Evolutionary conservation across 2,113 vertebrate genomes (phyloP).

Genomic region (Leptosomus discolor): DNA sequence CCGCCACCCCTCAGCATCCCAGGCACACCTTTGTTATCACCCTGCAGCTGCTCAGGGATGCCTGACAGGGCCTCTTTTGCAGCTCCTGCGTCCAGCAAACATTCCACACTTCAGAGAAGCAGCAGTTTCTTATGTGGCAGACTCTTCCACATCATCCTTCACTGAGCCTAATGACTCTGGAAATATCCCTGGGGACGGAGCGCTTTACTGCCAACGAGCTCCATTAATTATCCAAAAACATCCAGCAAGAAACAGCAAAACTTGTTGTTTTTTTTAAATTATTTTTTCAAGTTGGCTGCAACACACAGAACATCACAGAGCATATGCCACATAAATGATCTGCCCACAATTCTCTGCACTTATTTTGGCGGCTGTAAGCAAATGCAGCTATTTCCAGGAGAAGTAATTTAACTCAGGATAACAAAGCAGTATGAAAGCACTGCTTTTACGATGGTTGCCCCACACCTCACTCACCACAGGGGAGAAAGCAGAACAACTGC

Average conservation of each 20-base stretch:
- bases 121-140: background rate
- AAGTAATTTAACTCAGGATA: background rate
- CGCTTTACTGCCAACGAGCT: background rate
- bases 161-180: background rate
- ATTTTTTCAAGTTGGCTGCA: background rate
- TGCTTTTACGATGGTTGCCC: background rate
- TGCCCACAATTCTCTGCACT: background rate
- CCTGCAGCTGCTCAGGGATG: background rate
- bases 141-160: background rate
- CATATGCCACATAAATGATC: accelerated
- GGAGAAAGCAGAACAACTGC: background rate
- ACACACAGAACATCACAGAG: background rate
- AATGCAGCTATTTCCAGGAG: background rate
- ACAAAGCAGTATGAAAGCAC: background rate
- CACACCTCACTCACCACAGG: background rate
- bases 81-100: background rate
- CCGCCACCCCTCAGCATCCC: background rate
- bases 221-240: background rate
- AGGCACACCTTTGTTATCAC: background rate
- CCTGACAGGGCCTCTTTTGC: background rate
- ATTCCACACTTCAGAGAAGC: background rate
- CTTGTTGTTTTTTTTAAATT: background rate
- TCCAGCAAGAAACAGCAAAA: background rate
- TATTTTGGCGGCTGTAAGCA: background rate
- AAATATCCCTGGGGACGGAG: background rate